Conservation (phyloP, 2,888 invertebrate genomes). For the Dryococelus australis region DNA sequence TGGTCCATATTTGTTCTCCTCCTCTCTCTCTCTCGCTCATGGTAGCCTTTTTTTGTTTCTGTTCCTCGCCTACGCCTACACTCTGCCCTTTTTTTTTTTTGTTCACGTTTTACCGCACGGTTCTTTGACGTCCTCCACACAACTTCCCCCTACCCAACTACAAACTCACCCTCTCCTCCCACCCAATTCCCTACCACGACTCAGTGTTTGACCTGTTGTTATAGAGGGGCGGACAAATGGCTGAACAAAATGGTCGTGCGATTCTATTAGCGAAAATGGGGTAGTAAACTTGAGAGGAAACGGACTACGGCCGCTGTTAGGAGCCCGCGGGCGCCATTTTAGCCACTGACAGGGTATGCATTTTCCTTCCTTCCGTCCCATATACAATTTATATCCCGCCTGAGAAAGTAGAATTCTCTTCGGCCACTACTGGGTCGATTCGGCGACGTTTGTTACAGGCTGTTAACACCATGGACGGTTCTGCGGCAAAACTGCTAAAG, state of each 20-base stretch:
- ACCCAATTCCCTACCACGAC: constrained; percentile 17
- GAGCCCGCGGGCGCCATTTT: constrained; percentile 25
- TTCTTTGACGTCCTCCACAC: constrained; percentile 26
- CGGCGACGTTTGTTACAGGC: background rate
- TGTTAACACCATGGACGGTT: background rate
- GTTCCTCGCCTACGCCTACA: background rate
- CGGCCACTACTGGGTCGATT: background rate
- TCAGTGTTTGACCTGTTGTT: constrained; percentile 13
- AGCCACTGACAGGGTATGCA: constrained; percentile 24
- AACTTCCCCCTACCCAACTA: background rate
- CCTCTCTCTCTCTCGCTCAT: background rate
- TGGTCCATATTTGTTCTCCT: background rate
- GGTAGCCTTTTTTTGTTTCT: background rate
- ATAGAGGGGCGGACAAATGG: constrained; percentile 6
- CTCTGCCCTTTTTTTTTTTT: background rate
- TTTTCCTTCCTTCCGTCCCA: background rate
- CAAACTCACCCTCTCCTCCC: background rate
- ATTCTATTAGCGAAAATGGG: constrained; percentile 16
- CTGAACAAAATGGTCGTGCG: background rate
- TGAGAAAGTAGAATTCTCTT: background rate
- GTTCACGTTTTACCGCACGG: constrained; percentile 27
- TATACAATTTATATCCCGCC: constrained; percentile 27
- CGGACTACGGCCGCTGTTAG: background rate
- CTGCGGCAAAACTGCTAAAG: background rate
- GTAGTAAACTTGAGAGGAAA: constrained; percentile 3